Evolutionary conservation across 2,888 invertebrate species (phyloP), one percentile per base, ranked within the genome.

Genomic region (Carcina quercana): DNA sequence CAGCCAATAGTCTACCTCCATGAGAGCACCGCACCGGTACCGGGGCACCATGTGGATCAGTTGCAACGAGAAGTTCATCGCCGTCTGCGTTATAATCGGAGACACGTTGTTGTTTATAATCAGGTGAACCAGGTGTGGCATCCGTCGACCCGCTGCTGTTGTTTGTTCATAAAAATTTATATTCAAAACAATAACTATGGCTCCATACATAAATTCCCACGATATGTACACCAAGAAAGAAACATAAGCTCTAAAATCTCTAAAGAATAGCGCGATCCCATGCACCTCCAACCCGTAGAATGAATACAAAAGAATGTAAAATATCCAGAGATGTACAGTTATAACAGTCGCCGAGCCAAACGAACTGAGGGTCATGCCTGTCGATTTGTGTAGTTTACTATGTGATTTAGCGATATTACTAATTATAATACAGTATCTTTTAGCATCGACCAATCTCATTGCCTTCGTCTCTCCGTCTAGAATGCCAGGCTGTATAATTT

Each of bases 41-140:
- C 13, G n/a, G 5, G 38, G 32, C 6, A 13, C 11, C 22, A 40
- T 32, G 15, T 43, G 43, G 14, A 40, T 8, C 5, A 43, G 28
- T 20, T 39, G 39, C 3, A 12, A 14, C 1, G 39, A 38, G 20
- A 33, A 37, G 24, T 39, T 40, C 15, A 36, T 25, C 3, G 32
- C 22, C 35, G 10, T 10, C 10, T 5, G 20, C 8, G 20, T 64
- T 5, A 75, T 43, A 13, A 47, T 35, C 14, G 56, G 36, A 25
- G 64, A 57, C 2, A 64, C 46, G 38, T 69, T 54, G 27, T 50
- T 58, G 34, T 68, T 67, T 31, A 78, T 67, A 22, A 78, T 66
- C 36, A 67, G 60, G 10, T 28, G 28, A n/a, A 10, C 5, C 10
- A 28, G 3, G 21, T 20, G 20, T 5, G 28, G 13, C n/a, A 13